Evolutionary conservation across 2,797 vertebrate species (phyloP).

Genomic region (Sciaenops ocellatus): DNA sequence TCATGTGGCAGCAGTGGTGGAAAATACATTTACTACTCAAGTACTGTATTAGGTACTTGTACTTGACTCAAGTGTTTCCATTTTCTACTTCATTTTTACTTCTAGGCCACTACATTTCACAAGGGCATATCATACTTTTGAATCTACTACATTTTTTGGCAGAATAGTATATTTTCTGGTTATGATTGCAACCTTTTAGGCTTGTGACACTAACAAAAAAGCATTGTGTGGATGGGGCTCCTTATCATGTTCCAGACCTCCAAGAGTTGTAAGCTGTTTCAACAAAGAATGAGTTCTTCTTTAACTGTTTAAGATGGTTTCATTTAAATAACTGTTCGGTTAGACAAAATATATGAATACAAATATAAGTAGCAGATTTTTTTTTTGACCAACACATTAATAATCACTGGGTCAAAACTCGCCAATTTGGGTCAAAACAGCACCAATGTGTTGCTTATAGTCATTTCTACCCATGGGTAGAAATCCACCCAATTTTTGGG

Average conservation of each 20-base stretch:
- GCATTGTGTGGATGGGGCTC: background rate
- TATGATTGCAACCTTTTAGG: background rate
- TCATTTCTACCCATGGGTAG: background rate
- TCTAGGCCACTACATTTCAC: background rate
- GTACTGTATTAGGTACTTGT: background rate
- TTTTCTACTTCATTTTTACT: background rate
- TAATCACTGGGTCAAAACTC: background rate
- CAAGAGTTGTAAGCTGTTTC: background rate
- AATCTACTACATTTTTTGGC: background rate
- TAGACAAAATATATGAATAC: background rate
- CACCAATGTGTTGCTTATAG: background rate
- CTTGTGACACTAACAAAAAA: background rate
- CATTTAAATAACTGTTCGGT: background rate
- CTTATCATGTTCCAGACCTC: background rate
- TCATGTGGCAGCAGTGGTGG: constrained; percentile 10
- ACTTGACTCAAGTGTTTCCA: background rate
- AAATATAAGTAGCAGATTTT: background rate
- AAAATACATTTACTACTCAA: background rate
- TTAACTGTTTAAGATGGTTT: background rate
- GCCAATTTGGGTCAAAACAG: too few species aligned
- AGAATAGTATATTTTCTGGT: background rate
- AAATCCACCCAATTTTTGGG: background rate
- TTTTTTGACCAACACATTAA: background rate
- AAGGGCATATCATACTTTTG: background rate
- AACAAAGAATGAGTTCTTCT: background rate